Conservation (phyloP, 2,113 vertebrate genomes). For the Jaculus jaculus region DNA sequence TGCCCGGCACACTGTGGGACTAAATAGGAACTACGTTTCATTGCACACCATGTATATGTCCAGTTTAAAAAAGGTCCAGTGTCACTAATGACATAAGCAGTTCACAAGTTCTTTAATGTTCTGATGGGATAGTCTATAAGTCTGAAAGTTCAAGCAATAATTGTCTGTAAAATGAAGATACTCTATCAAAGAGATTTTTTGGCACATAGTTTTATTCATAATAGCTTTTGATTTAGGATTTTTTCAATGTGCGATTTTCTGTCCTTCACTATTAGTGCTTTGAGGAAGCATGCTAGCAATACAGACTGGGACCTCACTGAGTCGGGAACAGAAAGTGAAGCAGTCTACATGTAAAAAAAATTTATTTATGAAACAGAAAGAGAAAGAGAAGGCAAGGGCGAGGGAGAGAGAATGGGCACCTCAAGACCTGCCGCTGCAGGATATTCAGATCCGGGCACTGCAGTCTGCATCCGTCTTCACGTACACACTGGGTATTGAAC, state of each 20-base stretch:
- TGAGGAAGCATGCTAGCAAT: neutral
- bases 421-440: too few relatives aligned
- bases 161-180: neutral
- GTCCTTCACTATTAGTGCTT: neutral
- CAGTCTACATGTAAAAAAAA: neutral
- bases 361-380: too few relatives aligned
- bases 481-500: too few relatives aligned
- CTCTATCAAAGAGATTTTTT: neutral
- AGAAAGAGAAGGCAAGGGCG: too few relatives aligned
- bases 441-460: too few relatives aligned
- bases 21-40: neutral
- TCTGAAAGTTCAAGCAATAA: neutral
- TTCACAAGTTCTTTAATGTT: neutral
- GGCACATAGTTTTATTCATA: slow-evolving; percentile 11
- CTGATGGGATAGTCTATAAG: neutral
- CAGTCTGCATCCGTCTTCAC: too few relatives aligned
- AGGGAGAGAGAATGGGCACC: too few relatives aligned
- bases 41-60: neutral
- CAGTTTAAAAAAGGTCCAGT: neutral
- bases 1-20: neutral
- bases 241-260: neutral
- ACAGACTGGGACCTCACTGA: neutral
- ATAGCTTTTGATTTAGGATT: slow-evolving; percentile 16
- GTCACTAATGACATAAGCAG: neutral
- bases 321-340: neutral